A percentile compares a stretch with the other conserved stretches of the same genome.
Conservation (phyloP, 1,140 invertebrate genomes). For the Drosophila elegans region DNA sequence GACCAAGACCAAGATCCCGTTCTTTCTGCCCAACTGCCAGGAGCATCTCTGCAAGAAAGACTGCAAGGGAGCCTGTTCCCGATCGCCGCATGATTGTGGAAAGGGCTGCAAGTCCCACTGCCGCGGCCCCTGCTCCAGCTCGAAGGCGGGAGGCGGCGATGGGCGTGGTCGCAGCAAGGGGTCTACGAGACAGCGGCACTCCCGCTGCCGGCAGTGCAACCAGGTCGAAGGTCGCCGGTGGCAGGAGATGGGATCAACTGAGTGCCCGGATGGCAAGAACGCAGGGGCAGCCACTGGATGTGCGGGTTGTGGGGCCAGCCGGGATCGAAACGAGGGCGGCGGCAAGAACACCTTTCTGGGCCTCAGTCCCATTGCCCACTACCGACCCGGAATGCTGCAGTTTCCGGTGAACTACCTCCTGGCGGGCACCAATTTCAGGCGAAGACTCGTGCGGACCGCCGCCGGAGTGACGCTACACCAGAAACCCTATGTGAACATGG, state of each 20-base stretch:
- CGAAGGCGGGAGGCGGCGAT: background rate
- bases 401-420: slow-evolving; percentile 30
- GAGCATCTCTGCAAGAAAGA: slow-evolving; percentile 16
- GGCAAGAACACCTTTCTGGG: slow-evolving; percentile 1
- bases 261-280: background rate
- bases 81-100: slow-evolving; percentile 2
- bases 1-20: background rate
- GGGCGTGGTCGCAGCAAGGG: background rate
- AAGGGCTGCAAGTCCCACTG: slow-evolving; percentile 11
- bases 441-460: slow-evolving; percentile 58
- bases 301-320: background rate
- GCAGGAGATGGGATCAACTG: background rate
- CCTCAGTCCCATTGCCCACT: slow-evolving; percentile 49
- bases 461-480: slow-evolving; percentile 64
- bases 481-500: slow-evolving; percentile 13
- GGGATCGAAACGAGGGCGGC: background rate
- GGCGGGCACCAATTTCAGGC: slow-evolving; percentile 30
- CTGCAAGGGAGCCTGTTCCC: background rate
- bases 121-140: slow-evolving; percentile 14
- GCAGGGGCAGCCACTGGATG: background rate
- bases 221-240: background rate
- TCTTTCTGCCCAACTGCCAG: slow-evolving; percentile 33
- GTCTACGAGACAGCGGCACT: background rate
- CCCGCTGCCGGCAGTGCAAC: slow-evolving; percentile 12
- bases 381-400: slow-evolving; percentile 40